These are phyloP conservation scores for Ophthalmolycus amberensis DNA, from an alignment of 2,113 vertebrate genomes.

Conservation along the genomic window DNA sequence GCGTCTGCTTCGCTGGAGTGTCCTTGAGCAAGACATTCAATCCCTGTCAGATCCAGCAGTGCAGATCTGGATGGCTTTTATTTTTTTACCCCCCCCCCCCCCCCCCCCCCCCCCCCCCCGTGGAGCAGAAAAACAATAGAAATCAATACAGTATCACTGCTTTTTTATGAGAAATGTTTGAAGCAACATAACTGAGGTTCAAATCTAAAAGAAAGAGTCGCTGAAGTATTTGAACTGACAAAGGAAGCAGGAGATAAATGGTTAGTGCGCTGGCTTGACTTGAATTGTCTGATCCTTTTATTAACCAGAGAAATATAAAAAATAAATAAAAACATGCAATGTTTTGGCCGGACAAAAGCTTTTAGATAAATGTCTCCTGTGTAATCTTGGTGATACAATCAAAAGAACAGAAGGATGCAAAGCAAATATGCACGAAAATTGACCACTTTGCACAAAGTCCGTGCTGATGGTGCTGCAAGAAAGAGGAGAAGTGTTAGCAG, in stretches of 20 bases:
- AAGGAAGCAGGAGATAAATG: background rate
- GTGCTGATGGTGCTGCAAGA: background rate
- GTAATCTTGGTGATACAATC: background rate
- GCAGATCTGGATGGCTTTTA: background rate
- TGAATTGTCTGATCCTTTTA: background rate
- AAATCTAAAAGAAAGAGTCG: background rate
- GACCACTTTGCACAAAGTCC: slow-evolving; percentile 34
- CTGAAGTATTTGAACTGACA: background rate
- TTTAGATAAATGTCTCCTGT: background rate
- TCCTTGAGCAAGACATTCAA: slow-evolving; percentile 42
- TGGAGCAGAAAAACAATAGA: background rate
- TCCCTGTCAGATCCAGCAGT: slow-evolving; percentile 17
- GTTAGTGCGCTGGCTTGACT: background rate
- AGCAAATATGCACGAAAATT: background rate
- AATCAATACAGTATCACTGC: slow-evolving; percentile 1
- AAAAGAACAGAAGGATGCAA: background rate
- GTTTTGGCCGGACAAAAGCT: background rate
- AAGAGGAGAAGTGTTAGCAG: slow-evolving; percentile 3
- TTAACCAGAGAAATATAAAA: background rate
- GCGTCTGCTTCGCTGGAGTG: slow-evolving; percentile 7
- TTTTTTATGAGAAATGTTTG: background rate
- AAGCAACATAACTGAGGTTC: background rate
- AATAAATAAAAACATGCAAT: background rate
- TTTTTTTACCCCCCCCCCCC: too few species aligned
- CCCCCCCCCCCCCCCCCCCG: too few species aligned